These are phyloP conservation scores for Silurus aristotelis DNA, from an alignment of 2,797 vertebrate genomes.

Conservation along the genomic window DNA sequence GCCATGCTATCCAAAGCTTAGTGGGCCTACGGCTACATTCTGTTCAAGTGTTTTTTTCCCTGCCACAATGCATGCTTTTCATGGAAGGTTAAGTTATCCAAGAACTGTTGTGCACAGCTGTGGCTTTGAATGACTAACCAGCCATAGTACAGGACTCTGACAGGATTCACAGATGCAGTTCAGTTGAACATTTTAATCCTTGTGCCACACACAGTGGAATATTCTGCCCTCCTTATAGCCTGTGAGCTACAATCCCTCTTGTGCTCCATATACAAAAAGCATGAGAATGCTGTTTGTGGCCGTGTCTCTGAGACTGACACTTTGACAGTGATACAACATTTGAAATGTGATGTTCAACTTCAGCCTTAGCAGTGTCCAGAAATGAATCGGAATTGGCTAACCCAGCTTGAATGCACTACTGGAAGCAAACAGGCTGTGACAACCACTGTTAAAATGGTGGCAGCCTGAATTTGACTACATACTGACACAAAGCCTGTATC, in stretches of 20 bases:
- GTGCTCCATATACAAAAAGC: background rate
- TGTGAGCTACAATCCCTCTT: background rate
- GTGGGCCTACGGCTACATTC: background rate
- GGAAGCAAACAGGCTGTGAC: background rate
- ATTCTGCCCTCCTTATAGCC: background rate
- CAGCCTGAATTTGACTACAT: slow-evolving; percentile 1
- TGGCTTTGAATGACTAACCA: slow-evolving; percentile 9
- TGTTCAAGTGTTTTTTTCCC: background rate
- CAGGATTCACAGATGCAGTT: slow-evolving; percentile 16
- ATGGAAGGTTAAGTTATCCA: slow-evolving; percentile 4
- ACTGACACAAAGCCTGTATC: background rate
- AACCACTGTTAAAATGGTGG: background rate
- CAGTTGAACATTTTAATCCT: slow-evolving; percentile 13
- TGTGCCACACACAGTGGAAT: slow-evolving; percentile 1
- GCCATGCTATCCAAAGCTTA: background rate
- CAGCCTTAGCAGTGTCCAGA: slow-evolving; percentile 25
- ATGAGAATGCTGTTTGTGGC: slow-evolving; percentile 2
- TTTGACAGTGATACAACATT: slow-evolving; percentile 11
- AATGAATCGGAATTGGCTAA: slow-evolving; percentile 16
- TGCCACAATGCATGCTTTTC: background rate
- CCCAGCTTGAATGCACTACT: slow-evolving; percentile 1
- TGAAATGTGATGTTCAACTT: background rate
- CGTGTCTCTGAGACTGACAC: background rate
- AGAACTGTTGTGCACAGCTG: background rate
- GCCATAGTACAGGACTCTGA: background rate